Evolutionary conservation across 37 sponge, comb jelly and placozoan genomes (phyloP), one percentile per base, ranked within the genome.

Genomic region (Tethya wilhelma): DNA sequence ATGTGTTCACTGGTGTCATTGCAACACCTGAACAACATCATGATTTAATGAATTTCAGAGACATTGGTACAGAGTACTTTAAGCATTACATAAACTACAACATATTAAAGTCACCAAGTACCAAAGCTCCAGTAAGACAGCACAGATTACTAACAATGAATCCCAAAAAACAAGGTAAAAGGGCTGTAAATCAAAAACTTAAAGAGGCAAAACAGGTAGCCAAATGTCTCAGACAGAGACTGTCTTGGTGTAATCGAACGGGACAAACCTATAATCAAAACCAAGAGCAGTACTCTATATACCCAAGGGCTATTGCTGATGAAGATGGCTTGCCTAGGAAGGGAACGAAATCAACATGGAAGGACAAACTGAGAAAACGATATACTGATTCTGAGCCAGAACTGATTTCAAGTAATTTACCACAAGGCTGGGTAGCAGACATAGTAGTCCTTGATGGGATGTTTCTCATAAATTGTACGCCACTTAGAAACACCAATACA

Each of bases 11-110:
- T n/a, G 49, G 49, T 44, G 30, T 23, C 4, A 23, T 31, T 4
- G 74, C 74, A 11, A 73, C 53, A 43, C 53, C 74, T 73, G 56
- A 73, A 46, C 74, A 73, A 33, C 30, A 23, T 8, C 74, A 73
- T 46, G 74, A 73, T 33, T 56, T 73, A 12, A 7, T 73, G 23
- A 73, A 73, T 30, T 73, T 44, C 30, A 42, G 74, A n/a, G 22
- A 7, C 25, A 73, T 73, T 26, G 74, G 74, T 17, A 17, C 42
- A 11, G 14, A 45, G 9, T 6, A 45, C 22, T 45, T 73, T 7
- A 30, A 7, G 22, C 53, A 26, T 11, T 45, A 45, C 31, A 44
- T 73, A 12, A 46, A 42, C 11, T 23, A 42, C 6, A 46, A 6
- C 7, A 73, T 73, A 8, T 9, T 33, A 17, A 25, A 69, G 33